These are phyloP conservation scores for Cyprinella venusta DNA, from an alignment of 2,797 vertebrate species.

Conservation along the genomic window DNA sequence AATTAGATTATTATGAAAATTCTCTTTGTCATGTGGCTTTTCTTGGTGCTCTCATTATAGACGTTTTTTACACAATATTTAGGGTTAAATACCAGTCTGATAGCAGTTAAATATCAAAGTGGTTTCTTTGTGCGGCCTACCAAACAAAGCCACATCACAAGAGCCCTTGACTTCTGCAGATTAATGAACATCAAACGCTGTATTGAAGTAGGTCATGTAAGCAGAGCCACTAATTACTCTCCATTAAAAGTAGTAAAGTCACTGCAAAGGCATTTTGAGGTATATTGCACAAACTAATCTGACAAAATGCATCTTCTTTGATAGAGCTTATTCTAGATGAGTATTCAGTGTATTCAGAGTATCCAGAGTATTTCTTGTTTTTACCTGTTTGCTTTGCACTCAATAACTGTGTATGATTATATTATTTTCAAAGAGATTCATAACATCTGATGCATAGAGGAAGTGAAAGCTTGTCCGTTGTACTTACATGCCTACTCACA, in stretches of 20 bases:
- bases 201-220: background rate
- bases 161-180: background rate
- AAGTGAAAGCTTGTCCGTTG: slow-evolving; percentile 15
- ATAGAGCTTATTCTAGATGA: background rate
- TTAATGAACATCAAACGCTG: background rate
- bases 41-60: background rate
- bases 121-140: background rate
- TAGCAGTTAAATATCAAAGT: background rate
- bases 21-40: background rate
- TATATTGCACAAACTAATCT: background rate
- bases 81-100: background rate
- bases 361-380: background rate
- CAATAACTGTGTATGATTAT: background rate
- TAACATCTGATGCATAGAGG: background rate
- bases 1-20: background rate
- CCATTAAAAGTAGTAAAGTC: slow-evolving; percentile 11
- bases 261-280: background rate
- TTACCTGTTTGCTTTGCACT: background rate
- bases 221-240: background rate
- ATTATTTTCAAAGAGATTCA: slow-evolving; percentile 16
- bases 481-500: background rate
- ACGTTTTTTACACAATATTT: background rate
- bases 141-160: slow-evolving; percentile 24
- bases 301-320: background rate
- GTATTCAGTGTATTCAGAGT: background rate